Base-by-base conservation (phyloP, 2,113 vertebrate species). In the Oceanites oceanicus region DNA sequence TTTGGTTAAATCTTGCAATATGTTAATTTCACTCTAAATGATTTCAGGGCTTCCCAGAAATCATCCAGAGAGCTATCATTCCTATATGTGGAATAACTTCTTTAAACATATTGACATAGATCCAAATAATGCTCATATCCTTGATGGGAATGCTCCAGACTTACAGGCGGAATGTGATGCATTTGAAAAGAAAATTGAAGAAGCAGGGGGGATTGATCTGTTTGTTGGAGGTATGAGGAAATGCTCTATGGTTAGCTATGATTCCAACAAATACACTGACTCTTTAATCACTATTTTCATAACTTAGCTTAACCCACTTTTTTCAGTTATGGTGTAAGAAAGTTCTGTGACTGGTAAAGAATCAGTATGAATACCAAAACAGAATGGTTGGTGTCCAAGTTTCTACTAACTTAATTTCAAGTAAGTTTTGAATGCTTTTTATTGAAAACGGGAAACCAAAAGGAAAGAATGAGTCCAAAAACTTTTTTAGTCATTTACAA, bases 61-160 rank as follows among this genome's bases (percentile, higher is more conserved):
- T 92, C 98, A 99, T 95, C 98, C 98, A 61, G 98, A 99, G 92
- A 98, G 98, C 92, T 99, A 99, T 85, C 98, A 99, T 86, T 99
- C 98, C 56, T 99, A 98, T 62, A 99, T 99, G 98, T 99, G 98
- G 98, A 99, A 98, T 97, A 98, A 98, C 90, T 98, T 98, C 96
- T 99, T 99, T 96, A 98, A 98, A 83, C 98, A 99, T 88, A 98
- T 98, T 88, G 98, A 99, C 90, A 99, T 99, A 97, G 98, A 98
- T 88, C 98, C 98, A 10, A 98, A 97, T 74, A 98, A 99, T 52
- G 98, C 98, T 75, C 98, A 99, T 81, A 98, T 99, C 91, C 98
- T 98, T 84, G 98, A 99, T 96, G 98, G 98, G 36, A 99, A 99
- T 22, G 98, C 98, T 91, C 61, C 94, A 62, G 98, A 99, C 79